Conservation (phyloP, 92 coral and sea anemone genomes). For the Siderastrea radians region DNA sequence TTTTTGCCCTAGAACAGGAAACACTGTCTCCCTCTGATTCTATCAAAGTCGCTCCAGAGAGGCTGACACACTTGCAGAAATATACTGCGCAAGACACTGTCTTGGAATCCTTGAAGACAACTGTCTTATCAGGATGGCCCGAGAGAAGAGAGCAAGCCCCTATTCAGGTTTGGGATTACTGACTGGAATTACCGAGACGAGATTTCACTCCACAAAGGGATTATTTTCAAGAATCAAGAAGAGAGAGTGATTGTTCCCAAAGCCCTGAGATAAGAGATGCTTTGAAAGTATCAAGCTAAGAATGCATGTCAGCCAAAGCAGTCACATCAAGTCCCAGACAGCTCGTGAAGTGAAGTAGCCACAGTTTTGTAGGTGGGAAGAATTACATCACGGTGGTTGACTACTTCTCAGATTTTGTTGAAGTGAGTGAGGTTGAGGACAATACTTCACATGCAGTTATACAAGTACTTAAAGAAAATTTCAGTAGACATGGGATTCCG, state of each 20-base stretch:
- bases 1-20: conserved; percentile 51
- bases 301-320: conserved; percentile 46
- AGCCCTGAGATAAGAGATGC: too few species aligned
- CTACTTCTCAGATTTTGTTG: conserved; percentile 34
- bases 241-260: conserved; percentile 51
- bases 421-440: conserved; percentile 24
- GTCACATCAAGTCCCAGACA: conserved; percentile 46
- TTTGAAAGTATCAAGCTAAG: conserved; percentile 53
- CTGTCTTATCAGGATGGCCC: conserved; percentile 55
- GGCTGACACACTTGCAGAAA: conserved; percentile 46
- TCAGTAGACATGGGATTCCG: conserved; percentile 30
- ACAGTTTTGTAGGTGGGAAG: conserved; percentile 50
- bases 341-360: conserved; percentile 54
- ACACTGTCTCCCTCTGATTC: conserved; percentile 31
- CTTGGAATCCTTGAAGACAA: conserved; percentile 36
- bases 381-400: conserved; percentile 47
- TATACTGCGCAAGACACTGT: conserved; percentile 41
- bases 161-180: conserved; percentile 47
- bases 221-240: conserved; percentile 57
- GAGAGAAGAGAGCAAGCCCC: conserved; percentile 60
- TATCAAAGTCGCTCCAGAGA: conserved; percentile 36
- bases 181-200: conserved; percentile 63
- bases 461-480: conserved; percentile 31
- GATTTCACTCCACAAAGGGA: conserved; percentile 58
- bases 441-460: conserved; percentile 35